Percentiles rank a stretch among this genome's conserved stretches.
Evolutionary conservation across 1,140 invertebrate species (phyloP).

Genomic region (Panonychus citri): DNA sequence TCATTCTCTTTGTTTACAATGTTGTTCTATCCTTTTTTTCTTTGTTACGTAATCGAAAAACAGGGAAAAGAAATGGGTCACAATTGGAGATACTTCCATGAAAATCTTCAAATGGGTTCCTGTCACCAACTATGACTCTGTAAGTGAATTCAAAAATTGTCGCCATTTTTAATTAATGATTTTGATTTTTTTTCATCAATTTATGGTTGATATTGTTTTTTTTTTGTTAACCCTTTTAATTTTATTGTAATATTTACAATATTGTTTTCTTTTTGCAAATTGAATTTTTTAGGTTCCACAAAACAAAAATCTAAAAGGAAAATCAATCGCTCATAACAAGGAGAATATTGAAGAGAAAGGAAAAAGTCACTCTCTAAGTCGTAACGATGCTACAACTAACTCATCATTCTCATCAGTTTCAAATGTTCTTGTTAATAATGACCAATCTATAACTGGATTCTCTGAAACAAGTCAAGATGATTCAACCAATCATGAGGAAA

Average conservation of each 20-base stretch:
- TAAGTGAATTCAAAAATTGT: too few species aligned
- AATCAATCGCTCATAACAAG: not conserved
- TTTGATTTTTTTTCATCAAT: too few species aligned
- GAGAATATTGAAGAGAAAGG: not conserved
- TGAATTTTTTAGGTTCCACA: not conserved
- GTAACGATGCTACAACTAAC: not conserved
- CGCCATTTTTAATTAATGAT: too few species aligned
- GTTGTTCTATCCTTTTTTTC: constrained; percentile 9
- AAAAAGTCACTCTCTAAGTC: not conserved
- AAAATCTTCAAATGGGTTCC: constrained; percentile 98
- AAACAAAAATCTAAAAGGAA: not conserved
- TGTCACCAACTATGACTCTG: not conserved
- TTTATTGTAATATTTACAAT: not conserved
- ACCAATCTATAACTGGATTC: constrained; percentile 9
- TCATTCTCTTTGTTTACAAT: not conserved
- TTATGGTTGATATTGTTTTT: too few species aligned
- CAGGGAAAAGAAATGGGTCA: constrained; percentile 97
- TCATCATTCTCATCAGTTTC: not conserved
- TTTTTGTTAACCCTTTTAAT: too few species aligned
- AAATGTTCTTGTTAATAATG: not conserved
- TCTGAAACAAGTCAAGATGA: constrained; percentile 10
- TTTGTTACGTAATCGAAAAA: too few species aligned
- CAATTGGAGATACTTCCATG: constrained; percentile 90
- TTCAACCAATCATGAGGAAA: not conserved
- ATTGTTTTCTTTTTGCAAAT: not conserved